Evolutionary conservation across 2,113 vertebrate species (phyloP).

Genomic region (Apus apus): DNA sequence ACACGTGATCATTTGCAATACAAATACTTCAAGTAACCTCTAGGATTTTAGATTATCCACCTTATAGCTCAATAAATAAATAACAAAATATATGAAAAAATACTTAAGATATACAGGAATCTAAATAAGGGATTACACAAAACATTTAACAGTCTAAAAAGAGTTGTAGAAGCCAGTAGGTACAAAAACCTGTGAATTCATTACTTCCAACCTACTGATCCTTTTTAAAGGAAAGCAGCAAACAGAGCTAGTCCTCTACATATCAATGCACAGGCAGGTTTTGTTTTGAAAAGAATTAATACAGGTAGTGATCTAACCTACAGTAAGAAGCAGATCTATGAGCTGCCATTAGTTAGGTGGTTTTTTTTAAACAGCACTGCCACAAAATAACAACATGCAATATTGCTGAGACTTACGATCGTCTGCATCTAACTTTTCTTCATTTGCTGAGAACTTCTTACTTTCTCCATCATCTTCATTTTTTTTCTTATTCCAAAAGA

Average conservation of each 20-base stretch:
- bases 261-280: background rate
- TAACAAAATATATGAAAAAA: background rate
- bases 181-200: background rate
- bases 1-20: background rate
- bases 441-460: conserved; percentile 85
- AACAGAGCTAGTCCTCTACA: background rate
- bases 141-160: background rate
- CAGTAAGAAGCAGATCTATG: background rate
- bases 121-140: background rate
- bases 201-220: background rate
- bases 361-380: background rate
- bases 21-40: background rate
- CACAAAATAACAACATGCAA: background rate
- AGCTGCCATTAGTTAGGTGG: background rate
- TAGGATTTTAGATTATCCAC: background rate
- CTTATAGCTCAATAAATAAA: background rate
- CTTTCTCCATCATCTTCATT: conserved; percentile 84
- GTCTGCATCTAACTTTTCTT: conserved; percentile 83
- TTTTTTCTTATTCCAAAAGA: conserved; percentile 86
- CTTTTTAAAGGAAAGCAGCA: background rate
- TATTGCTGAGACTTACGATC: conserved; percentile 82
- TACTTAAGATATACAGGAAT: background rate
- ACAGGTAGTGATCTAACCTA: background rate
- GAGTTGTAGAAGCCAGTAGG: background rate
- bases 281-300: background rate